Evolutionary conservation across 2,113 vertebrate species (phyloP), one percentile per base, ranked within the genome.

Genomic region (Gavia stellata): DNA sequence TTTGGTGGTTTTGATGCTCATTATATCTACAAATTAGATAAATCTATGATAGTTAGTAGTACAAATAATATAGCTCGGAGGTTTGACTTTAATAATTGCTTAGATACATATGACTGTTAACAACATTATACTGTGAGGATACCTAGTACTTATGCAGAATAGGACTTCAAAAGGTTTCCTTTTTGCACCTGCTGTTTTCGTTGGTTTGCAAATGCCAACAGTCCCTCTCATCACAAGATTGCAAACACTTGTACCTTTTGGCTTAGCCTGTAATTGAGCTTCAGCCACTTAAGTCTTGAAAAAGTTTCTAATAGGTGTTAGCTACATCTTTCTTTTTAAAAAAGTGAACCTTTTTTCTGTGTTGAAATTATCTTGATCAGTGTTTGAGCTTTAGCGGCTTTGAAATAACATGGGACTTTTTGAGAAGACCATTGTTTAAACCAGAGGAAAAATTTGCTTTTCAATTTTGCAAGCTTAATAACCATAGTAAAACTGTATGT

Each of bases 1-100:
- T 33, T 24, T 17, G 3, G 4, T 36, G 28, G 3, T 1, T 10
- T 23, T n/a, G 17, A 1, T 59, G 34, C 19, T 82, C 26, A 10
- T 71, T 9, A 12, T 19, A 24, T 21, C 7, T 91, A n/a, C 24
- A 44, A 74, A 78, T 38, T 7, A 49, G 13, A 24, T 15, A 36
- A 40, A 53, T 3, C 31, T 68, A 4, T 31, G 14, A 4, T 19
- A 10, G 25, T 31, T 38, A 62, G 40, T 19, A 83, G 16, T 20
- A 77, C 58, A 20, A 55, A 19, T 7, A 33, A 8, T 21, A 72
- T 0, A 34, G 33, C 17, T 78, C 55, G 3, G 12, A 68, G 17
- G 10, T 18, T 44, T 24, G 9, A 12, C 25, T 70, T 81, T 12
- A 56, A 4, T 58, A 36, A 56, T 61, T 93, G 34, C 24, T 92